Percentiles rank a stretch among this genome's conserved stretches.
Evolutionary conservation across 2,113 vertebrate species (phyloP).

Genomic region (Ammodytes marinus): DNA sequence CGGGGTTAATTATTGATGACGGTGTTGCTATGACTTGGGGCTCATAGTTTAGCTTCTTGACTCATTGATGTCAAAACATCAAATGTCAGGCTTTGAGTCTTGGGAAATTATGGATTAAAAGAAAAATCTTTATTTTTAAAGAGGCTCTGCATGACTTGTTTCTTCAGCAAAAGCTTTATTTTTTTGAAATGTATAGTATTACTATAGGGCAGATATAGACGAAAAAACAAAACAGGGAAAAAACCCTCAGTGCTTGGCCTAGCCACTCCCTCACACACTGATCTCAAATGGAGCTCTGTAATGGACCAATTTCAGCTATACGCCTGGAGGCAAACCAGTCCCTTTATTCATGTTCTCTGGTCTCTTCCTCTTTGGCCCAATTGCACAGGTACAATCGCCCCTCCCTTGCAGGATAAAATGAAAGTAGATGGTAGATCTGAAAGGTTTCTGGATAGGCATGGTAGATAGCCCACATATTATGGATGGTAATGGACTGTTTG

Average conservation of each 20-base stretch:
- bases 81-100: background rate
- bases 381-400: conserved; percentile 35
- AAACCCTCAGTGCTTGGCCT: conserved; percentile 33
- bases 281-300: conserved; percentile 74
- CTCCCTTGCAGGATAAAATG: conserved; percentile 50
- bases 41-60: conserved; percentile 17
- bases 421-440: conserved; percentile 59
- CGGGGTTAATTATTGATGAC: background rate
- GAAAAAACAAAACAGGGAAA: conserved; percentile 44
- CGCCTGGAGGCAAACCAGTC: conserved; percentile 73
- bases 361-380: conserved; percentile 68
- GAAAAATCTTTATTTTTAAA: background rate
- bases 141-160: background rate
- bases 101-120: conserved; percentile 22
- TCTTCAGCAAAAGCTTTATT: background rate
- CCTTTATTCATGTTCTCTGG: conserved; percentile 69
- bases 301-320: conserved; percentile 80
- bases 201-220: conserved; percentile 29
- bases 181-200: background rate
- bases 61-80: conserved; percentile 17
- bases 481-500: conserved; percentile 75
- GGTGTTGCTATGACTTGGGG: conserved; percentile 19
- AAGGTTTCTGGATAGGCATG: conserved; percentile 42
- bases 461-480: conserved; percentile 53
- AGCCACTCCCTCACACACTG: conserved; percentile 64